These are phyloP conservation scores for Myotis vivesi DNA, from an alignment of 2,797 vertebrate species.

Conservation along the genomic window DNA sequence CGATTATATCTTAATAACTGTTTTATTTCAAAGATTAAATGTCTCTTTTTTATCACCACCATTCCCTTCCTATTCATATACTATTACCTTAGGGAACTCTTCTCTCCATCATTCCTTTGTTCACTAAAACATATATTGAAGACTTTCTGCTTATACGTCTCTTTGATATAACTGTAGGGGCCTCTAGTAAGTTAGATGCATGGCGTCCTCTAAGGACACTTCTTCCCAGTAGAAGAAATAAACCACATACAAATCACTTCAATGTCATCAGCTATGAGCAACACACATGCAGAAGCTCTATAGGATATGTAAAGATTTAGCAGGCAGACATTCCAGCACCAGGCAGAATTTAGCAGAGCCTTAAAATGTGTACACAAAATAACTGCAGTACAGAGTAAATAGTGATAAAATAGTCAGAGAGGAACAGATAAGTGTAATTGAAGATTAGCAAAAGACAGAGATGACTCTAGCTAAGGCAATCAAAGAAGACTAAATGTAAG, in stretches of 20 bases:
- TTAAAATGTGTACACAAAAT: neutral
- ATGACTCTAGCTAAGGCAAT: neutral
- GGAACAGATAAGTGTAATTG: neutral
- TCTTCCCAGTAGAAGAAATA: neutral
- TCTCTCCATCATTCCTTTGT: neutral
- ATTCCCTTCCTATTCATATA: neutral
- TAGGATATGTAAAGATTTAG: neutral
- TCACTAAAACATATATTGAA: neutral
- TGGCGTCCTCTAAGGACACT: neutral
- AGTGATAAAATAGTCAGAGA: neutral
- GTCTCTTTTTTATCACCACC: neutral
- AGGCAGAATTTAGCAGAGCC: neutral
- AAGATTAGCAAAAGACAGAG: conserved; percentile 33
- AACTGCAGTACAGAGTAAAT: neutral
- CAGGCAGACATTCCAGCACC: neutral
- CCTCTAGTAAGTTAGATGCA: neutral
- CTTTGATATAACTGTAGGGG: neutral
- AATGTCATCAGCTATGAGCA: neutral
- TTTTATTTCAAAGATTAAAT: neutral
- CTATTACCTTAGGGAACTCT: neutral
- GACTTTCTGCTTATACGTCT: neutral
- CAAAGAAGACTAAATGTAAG: neutral
- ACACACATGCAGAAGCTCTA: neutral
- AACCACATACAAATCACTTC: neutral
- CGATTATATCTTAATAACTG: neutral